phyloP scores from a whole-genome alignment of 2,888 invertebrate species.

The Toxonevra muliebris region DNA sequence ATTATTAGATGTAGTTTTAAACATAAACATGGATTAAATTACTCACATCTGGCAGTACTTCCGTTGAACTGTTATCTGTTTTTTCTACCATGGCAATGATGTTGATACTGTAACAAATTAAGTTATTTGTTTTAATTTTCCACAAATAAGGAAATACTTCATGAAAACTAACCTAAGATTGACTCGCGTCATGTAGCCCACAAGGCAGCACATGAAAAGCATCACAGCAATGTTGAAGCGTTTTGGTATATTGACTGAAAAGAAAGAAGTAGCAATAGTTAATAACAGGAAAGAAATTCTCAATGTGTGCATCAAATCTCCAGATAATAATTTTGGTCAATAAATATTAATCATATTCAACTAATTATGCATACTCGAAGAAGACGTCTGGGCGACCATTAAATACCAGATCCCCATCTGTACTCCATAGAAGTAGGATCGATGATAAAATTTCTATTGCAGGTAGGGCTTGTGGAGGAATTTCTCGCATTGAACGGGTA shows the following conservation, averaged over 20 bases:
- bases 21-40: neutral
- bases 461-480: too few species aligned
- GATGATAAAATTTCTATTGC: too few species aligned
- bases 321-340: neutral
- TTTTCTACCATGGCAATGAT: slow-evolving; percentile 76
- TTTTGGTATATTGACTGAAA: slow-evolving; percentile 67
- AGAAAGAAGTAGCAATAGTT: neutral
- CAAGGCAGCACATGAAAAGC: slow-evolving; percentile 78
- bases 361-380: too few species aligned
- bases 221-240: slow-evolving; percentile 71
- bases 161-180: slow-evolving; percentile 67
- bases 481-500: too few species aligned
- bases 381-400: too few species aligned
- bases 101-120: slow-evolving; percentile 65
- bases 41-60: slow-evolving; percentile 57
- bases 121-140: too few species aligned
- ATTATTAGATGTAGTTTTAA: too few species aligned
- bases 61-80: slow-evolving; percentile 58
- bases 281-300: neutral
- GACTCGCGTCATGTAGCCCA: slow-evolving; percentile 77
- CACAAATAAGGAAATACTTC: slow-evolving; percentile 59
- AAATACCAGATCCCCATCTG: too few species aligned
- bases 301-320: too few species aligned
- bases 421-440: too few species aligned
- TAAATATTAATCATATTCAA: neutral